These are phyloP conservation scores for Corbicula japonica DNA, from an alignment of 2,888 invertebrate species.

Conservation along the genomic window DNA sequence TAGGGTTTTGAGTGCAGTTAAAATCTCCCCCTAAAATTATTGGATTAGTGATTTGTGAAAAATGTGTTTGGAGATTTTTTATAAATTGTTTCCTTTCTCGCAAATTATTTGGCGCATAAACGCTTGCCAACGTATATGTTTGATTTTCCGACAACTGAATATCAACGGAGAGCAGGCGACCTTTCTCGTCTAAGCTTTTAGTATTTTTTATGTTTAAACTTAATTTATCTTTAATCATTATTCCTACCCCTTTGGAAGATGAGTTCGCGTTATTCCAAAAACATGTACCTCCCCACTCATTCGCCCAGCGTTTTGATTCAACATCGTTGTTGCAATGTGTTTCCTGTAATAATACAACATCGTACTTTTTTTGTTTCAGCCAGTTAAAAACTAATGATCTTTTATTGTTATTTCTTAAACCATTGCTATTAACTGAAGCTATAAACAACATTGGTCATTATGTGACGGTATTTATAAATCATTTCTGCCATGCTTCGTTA, in stretches of 20 bases:
- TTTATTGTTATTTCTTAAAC: constrained; percentile 8
- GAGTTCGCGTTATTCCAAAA: neutral
- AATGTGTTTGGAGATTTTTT: too few species aligned
- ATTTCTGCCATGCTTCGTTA: too few species aligned
- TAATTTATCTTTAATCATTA: neutral
- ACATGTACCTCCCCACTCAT: constrained; percentile 19
- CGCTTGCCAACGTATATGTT: neutral
- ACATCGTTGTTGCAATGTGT: neutral
- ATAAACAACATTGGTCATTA: constrained; percentile 2
- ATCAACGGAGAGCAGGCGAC: neutral
- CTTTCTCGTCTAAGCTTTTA: neutral
- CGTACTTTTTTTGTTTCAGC: constrained; percentile 12
- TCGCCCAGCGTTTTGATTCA: constrained; percentile 1
- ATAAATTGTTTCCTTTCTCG: too few species aligned
- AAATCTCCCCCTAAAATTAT: too few species aligned
- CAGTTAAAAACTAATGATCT: neutral
- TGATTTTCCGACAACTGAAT: neutral
- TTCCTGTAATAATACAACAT: constrained; percentile 8
- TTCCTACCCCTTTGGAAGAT: neutral
- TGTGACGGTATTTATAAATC: too few species aligned
- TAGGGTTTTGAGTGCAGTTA: neutral
- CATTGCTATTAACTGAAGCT: neutral
- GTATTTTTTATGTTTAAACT: neutral
- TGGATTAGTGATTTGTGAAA: too few species aligned
- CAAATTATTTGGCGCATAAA: constrained; percentile 14